These are phyloP conservation scores for Damaliscus lunatus DNA, from an alignment of 2,113 vertebrate species.

Conservation along the genomic window DNA sequence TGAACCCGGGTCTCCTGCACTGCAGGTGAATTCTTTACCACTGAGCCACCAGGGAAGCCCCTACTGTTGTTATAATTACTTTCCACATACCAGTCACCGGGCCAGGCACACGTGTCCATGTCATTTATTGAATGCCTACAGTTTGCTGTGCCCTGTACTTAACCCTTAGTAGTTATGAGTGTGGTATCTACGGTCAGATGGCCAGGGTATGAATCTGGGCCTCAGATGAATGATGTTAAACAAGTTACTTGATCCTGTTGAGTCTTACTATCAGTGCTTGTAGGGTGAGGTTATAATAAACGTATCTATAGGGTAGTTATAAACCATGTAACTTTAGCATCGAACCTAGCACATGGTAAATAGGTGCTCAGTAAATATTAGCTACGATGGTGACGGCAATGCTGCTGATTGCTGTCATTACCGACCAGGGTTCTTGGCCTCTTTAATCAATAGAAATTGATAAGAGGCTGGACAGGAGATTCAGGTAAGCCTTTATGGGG, in stretches of 20 bases:
- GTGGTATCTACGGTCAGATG: neutral
- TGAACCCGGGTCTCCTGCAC: neutral
- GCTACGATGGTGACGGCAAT: neutral
- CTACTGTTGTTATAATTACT: neutral
- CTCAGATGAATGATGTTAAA: neutral
- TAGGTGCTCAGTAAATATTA: neutral
- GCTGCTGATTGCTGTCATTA: rapidly evolving
- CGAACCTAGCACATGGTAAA: neutral
- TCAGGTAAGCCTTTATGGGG: neutral
- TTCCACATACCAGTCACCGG: neutral
- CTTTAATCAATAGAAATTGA: neutral
- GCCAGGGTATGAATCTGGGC: neutral
- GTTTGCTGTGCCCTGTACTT: neutral
- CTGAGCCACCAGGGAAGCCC: neutral
- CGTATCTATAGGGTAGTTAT: neutral
- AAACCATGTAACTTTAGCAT: neutral
- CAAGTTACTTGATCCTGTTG: neutral
- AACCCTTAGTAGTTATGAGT: neutral
- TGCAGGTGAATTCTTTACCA: neutral
- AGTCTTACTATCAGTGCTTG: neutral
- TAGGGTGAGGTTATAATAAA: neutral
- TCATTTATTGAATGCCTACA: neutral
- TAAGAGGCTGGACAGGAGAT: neutral
- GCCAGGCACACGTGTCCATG: rapidly evolving
- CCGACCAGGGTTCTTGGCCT: neutral